Evolutionary conservation across 2,888 invertebrate genomes (phyloP).

Genomic region (Meloe dianella): DNA sequence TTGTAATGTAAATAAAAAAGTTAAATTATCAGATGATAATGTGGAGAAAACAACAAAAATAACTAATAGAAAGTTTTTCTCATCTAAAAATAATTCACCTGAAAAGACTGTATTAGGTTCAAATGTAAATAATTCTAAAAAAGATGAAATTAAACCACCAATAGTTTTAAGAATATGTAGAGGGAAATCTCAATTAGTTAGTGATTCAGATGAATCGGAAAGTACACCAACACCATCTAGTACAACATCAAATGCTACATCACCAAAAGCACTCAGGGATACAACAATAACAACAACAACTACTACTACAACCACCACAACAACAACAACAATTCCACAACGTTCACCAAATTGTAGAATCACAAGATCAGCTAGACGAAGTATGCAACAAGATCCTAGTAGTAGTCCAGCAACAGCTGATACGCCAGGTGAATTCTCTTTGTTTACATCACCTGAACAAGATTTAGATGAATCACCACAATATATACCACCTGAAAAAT

Average conservation of each 20-base stretch:
- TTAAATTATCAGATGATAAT: constrained; percentile 27
- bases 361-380: constrained; percentile 57
- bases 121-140: constrained; percentile 51
- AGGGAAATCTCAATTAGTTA: constrained; percentile 66
- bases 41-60: constrained; percentile 29
- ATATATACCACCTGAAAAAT: constrained; percentile 60
- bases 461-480: constrained; percentile 56
- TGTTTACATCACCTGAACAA: constrained; percentile 55
- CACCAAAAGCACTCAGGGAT: constrained; percentile 55
- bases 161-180: constrained; percentile 89
- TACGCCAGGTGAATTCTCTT: constrained; percentile 49
- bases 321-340: constrained; percentile 18
- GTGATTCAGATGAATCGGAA: constrained; percentile 59
- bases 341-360: constrained; percentile 54
- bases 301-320: constrained; percentile 53
- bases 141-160: constrained; percentile 65
- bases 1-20: constrained; percentile 43
- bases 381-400: constrained; percentile 58
- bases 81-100: constrained; percentile 50
- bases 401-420: constrained; percentile 57
- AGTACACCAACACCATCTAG: constrained; percentile 61
- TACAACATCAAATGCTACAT: constrained; percentile 63
- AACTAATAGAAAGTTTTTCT: constrained; percentile 53
- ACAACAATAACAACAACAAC: constrained; percentile 59
- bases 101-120: constrained; percentile 54